Percentiles rank a stretch among this genome's conserved stretches.
phyloP scores from a whole-genome alignment of 2,888 invertebrate genomes.

The Melipona beecheii region DNA sequence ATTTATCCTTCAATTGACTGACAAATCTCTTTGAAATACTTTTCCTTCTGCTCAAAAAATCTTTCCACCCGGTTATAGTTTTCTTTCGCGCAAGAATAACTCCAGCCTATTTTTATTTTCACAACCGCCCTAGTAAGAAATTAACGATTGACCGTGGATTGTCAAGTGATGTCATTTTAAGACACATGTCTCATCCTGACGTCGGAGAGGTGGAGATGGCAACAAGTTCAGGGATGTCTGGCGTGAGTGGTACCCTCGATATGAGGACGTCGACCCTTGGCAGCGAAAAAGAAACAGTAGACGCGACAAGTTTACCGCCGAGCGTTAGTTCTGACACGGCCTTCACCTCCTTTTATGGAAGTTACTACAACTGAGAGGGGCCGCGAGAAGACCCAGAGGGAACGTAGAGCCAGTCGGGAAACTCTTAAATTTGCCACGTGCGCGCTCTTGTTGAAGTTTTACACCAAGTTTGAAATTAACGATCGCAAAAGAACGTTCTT shows the following conservation, averaged over 20 bases:
- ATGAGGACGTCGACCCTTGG: constrained; percentile 84
- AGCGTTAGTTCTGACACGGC: constrained; percentile 86
- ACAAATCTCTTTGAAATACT: not conserved
- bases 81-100: not conserved
- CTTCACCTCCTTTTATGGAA: constrained; percentile 86
- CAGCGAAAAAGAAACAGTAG: constrained; percentile 82
- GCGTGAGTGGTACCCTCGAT: constrained; percentile 83
- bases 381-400: not conserved
- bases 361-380: constrained; percentile 76
- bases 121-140: constrained; percentile 1
- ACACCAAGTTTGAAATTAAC: constrained; percentile 31
- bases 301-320: constrained; percentile 82
- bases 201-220: constrained; percentile 81
- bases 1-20: not conserved
- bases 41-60: too few relatives aligned
- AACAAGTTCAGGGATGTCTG: constrained; percentile 81
- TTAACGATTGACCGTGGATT: constrained; percentile 45
- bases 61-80: not conserved
- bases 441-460: constrained; percentile 33
- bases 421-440: not conserved
- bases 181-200: constrained; percentile 81
- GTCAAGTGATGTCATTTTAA: constrained; percentile 80
- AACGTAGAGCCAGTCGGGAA: constrained; percentile 11
- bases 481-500: not conserved
- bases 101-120: not conserved